Percentiles rank a stretch among this genome's conserved stretches.
Conservation (phyloP, 1,140 invertebrate genomes). For the Homalodisca vitripennis region DNA sequence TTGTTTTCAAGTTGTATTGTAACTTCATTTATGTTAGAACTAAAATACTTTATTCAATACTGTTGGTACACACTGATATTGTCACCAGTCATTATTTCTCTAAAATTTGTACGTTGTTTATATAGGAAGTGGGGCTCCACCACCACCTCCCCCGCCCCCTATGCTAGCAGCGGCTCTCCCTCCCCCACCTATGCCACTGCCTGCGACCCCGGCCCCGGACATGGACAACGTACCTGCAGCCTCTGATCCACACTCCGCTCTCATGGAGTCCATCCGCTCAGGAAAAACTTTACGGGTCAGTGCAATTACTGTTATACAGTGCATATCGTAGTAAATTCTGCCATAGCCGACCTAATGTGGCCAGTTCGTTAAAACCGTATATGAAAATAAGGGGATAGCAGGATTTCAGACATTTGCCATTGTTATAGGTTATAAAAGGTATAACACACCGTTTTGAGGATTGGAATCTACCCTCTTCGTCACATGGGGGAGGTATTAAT, state of each 20-base stretch:
- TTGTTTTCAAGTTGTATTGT: too few species aligned
- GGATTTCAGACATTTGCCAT: too few species aligned
- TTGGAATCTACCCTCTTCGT: too few species aligned
- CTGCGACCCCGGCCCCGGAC: conserved; percentile 45
- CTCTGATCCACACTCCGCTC: conserved; percentile 59
- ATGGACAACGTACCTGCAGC: conserved; percentile 42
- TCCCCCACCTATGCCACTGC: conserved; percentile 42
- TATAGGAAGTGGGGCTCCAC: conserved; percentile 45
- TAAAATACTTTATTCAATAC: too few species aligned
- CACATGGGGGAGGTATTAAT: too few species aligned
- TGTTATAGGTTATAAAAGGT: too few species aligned
- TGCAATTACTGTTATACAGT: neutral
- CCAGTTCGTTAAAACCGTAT: too few species aligned
- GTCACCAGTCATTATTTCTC: neutral
- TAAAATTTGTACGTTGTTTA: neutral
- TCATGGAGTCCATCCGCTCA: conserved; percentile 76
- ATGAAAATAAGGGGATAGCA: too few species aligned
- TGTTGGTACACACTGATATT: too few species aligned
- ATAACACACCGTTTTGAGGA: too few species aligned
- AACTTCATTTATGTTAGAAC: too few species aligned
- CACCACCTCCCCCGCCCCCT: conserved; percentile 50
- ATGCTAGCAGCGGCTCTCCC: conserved; percentile 38
- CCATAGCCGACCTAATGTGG: too few species aligned
- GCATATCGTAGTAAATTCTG: neutral
- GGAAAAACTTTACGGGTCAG: conserved; percentile 62